A percentile compares a stretch with the other conserved stretches of the same genome.
Evolutionary conservation across 2,113 vertebrate genomes (phyloP).

Genomic region (Xenus cinereus): DNA sequence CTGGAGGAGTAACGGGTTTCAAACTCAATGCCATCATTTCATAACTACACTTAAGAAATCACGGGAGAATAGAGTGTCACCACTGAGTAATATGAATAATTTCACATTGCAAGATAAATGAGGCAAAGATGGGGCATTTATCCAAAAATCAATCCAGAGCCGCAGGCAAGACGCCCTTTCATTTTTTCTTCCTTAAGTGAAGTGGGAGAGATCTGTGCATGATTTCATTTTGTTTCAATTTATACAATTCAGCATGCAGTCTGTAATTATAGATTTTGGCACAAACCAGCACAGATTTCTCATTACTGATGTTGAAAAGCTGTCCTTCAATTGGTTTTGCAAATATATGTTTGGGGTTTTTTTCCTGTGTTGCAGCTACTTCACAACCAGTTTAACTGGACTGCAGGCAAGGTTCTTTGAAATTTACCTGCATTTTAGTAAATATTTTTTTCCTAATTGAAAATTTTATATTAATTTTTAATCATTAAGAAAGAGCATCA

Average conservation of each 20-base stretch:
- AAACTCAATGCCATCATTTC: not conserved
- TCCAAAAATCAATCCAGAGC: conserved; percentile 42
- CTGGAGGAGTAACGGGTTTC: not conserved
- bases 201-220: not conserved
- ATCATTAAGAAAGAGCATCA: not conserved
- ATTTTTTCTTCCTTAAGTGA: not conserved
- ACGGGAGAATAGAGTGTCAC: not conserved
- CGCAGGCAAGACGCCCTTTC: not conserved
- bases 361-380: not conserved
- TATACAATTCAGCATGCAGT: not conserved
- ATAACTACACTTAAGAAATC: not conserved
- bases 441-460: not conserved
- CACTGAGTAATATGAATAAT: conserved; percentile 33
- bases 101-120: conserved; percentile 13
- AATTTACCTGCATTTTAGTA: not conserved
- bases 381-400: not conserved
- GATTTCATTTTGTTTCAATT: not conserved
- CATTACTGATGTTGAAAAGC: not conserved
- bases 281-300: not conserved
- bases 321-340: not conserved
- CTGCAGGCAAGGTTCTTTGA: not conserved
- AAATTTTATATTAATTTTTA: not conserved
- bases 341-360: not conserved
- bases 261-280: not conserved
- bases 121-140: conserved; percentile 18